phyloP scores from a whole-genome alignment of 2,888 invertebrate genomes.

The Brachyptera putata region DNA sequence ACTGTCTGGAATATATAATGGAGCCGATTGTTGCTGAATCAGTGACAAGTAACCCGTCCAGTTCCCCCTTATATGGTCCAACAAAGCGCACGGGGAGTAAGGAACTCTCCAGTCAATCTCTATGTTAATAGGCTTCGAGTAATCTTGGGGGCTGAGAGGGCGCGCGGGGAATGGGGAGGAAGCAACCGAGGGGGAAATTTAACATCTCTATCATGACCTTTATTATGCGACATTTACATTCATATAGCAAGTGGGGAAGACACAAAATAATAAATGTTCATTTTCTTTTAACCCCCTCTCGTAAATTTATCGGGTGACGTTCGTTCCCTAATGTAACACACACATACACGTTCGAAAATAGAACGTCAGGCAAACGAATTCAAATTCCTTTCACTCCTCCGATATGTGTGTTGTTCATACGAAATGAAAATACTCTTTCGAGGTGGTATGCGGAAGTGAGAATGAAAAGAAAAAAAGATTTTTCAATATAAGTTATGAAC shows the following conservation, averaged over 20 bases:
- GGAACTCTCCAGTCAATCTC: constrained; percentile 1
- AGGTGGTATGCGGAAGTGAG: not conserved
- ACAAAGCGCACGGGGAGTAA: not conserved
- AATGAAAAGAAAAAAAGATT: too few relatives aligned
- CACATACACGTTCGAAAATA: too few relatives aligned
- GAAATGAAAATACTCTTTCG: not conserved
- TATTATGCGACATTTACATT: constrained; percentile 6
- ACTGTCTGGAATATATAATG: too few relatives aligned
- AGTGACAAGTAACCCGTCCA: too few relatives aligned
- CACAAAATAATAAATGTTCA: too few relatives aligned
- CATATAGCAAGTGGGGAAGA: too few relatives aligned
- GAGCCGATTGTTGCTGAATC: too few relatives aligned
- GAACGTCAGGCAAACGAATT: not conserved
- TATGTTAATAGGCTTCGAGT: too few relatives aligned
- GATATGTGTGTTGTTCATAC: not conserved
- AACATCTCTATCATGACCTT: not conserved
- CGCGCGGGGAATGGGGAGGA: constrained; percentile 5
- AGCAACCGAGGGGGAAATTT: not conserved
- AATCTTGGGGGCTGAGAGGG: not conserved
- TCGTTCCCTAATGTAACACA: too few relatives aligned
- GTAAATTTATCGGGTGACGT: too few relatives aligned
- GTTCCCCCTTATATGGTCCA: not conserved
- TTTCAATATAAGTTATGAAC: too few relatives aligned
- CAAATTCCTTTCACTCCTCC: not conserved
- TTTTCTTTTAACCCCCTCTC: too few relatives aligned